Percentiles rank a stretch among this genome's conserved stretches.
Evolutionary conservation across 2,888 invertebrate species (phyloP).

Genomic region (Acrobasis consociella): DNA sequence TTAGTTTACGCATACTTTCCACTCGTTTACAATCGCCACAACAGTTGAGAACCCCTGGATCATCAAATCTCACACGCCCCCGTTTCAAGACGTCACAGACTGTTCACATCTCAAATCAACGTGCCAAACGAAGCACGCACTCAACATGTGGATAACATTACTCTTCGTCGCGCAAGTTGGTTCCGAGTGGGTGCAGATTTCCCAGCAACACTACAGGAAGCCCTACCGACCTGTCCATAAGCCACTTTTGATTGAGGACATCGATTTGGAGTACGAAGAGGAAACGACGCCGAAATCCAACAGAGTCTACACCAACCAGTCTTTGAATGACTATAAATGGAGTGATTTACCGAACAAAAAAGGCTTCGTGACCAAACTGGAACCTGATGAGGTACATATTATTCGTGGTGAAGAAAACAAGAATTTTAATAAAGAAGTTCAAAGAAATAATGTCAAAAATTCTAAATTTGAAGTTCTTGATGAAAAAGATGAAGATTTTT

Average conservation of each 20-base stretch:
- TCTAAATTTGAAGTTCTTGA: background rate
- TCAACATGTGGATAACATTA: constrained; percentile 47
- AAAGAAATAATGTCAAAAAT: background rate
- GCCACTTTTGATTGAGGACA: constrained; percentile 27
- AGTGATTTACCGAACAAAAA: constrained; percentile 18
- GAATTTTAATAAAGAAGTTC: background rate
- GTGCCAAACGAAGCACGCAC: constrained; percentile 29
- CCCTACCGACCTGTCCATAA: constrained; percentile 36
- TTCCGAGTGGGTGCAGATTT: constrained; percentile 73
- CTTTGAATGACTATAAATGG: constrained; percentile 44
- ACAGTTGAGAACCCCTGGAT: constrained; percentile 47
- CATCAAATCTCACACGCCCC: constrained; percentile 37
- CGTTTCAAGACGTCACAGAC: constrained; percentile 47
- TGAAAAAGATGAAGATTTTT: constrained; percentile 2
- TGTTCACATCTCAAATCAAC: constrained; percentile 43
- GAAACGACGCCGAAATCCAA: constrained; percentile 34
- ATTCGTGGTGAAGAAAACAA: background rate
- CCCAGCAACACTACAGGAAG: constrained; percentile 63
- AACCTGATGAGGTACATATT: constrained; percentile 3
- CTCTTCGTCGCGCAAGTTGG: constrained; percentile 42
- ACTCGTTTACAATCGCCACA: background rate
- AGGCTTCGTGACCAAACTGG: constrained; percentile 39
- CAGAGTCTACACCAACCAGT: constrained; percentile 48
- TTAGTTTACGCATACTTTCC: background rate
- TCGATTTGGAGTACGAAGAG: constrained; percentile 26